Conservation (phyloP, 2,888 invertebrate genomes). For the Mythimna vitellina region DNA sequence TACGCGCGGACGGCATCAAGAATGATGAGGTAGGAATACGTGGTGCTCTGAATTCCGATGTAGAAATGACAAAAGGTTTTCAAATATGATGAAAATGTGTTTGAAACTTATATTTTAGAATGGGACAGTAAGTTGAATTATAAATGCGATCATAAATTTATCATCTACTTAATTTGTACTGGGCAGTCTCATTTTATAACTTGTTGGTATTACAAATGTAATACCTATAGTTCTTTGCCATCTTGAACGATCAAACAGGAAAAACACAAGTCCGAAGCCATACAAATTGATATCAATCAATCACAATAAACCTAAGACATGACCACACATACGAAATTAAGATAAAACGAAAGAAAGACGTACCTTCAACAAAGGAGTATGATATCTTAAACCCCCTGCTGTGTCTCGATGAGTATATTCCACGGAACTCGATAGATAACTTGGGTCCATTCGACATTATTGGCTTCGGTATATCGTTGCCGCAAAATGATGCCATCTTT, state of each 20-base stretch:
- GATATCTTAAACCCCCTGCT: slow-evolving; percentile 96
- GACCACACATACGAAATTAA: slow-evolving; percentile 60
- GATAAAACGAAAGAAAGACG: slow-evolving; percentile 75
- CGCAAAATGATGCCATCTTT: slow-evolving; percentile 97
- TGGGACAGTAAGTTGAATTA: not conserved
- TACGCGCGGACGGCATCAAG: slow-evolving; percentile 43
- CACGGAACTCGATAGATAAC: slow-evolving; percentile 96
- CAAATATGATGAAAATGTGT: slow-evolving; percentile 24
- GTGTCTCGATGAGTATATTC: slow-evolving; percentile 93
- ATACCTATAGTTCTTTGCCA: not conserved
- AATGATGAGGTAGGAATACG: slow-evolving; percentile 54
- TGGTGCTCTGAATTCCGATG: slow-evolving; percentile 48
- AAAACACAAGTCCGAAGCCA: slow-evolving; percentile 9
- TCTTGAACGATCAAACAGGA: not conserved
- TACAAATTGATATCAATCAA: slow-evolving; percentile 47
- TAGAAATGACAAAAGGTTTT: slow-evolving; percentile 53
- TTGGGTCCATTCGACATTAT: slow-evolving; percentile 98
- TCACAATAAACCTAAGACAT: slow-evolving; percentile 55
- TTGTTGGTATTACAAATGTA: not conserved
- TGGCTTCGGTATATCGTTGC: slow-evolving; percentile 94
- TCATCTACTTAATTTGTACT: not conserved
- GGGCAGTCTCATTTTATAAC: not conserved
- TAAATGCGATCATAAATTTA: not conserved
- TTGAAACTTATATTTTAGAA: not conserved
- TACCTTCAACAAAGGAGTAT: slow-evolving; percentile 97